Conservation (phyloP, 1,140 invertebrate species). For the Hirudo medicinalis region DNA sequence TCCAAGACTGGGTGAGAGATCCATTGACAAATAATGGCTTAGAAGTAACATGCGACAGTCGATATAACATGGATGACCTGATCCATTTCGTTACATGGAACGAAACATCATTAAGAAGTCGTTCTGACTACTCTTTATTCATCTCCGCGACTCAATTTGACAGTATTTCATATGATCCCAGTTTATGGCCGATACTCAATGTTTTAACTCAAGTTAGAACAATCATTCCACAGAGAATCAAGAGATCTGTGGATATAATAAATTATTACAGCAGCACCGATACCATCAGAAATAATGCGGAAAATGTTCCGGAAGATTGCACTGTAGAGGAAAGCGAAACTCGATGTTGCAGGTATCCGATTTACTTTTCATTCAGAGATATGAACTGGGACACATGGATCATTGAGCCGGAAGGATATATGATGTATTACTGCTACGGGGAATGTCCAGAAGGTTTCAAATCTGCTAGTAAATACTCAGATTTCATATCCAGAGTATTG, state of each 20-base stretch:
- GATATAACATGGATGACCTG: constrained; percentile 18
- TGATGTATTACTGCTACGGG: constrained; percentile 34
- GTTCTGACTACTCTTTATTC: not conserved
- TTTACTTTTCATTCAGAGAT: constrained; percentile 31
- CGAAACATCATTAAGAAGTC: not conserved
- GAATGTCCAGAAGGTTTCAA: constrained; percentile 32
- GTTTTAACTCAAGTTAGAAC: constrained; percentile 17
- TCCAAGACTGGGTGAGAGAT: constrained; percentile 23
- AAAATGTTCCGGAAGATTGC: constrained; percentile 18
- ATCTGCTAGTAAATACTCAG: constrained; percentile 32
- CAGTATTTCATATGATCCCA: not conserved
- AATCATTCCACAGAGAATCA: not conserved
- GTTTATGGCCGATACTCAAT: constrained; percentile 10
- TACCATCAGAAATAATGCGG: not conserved
- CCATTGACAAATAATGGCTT: constrained; percentile 22
- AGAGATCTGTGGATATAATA: constrained; percentile 8
- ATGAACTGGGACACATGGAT: constrained; percentile 34
- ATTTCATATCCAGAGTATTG: constrained; percentile 31
- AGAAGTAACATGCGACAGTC: constrained; percentile 20
- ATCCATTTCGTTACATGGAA: constrained; percentile 5
- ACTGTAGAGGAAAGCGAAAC: constrained; percentile 27
- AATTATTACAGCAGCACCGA: no score
- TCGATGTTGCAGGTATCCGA: constrained; percentile 31
- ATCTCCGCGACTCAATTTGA: not conserved
- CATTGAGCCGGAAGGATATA: constrained; percentile 29